phyloP scores from a whole-genome alignment of 2,797 vertebrate species.

The Heteromormyrus szaboi region DNA sequence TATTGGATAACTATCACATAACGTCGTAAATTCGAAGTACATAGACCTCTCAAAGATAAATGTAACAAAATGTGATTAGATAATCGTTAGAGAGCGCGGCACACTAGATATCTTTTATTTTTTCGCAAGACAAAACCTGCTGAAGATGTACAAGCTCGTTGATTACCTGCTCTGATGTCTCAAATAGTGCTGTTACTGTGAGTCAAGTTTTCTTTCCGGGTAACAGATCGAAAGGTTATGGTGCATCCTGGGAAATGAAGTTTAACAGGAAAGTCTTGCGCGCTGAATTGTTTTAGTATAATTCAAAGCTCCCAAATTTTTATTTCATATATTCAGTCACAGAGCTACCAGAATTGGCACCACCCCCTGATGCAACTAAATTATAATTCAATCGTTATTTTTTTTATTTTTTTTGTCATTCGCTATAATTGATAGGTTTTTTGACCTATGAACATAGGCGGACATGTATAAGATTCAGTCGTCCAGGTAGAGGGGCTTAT shows the following conservation, averaged over 20 bases:
- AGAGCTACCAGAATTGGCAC: constrained; percentile 3
- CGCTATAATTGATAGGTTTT: neutral
- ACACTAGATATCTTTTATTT: neutral
- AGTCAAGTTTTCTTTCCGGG: constrained; percentile 18
- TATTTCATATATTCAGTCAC: constrained; percentile 36
- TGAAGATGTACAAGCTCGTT: neutral
- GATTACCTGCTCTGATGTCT: neutral
- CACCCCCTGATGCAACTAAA: neutral
- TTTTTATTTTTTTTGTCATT: neutral
- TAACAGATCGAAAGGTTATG: neutral
- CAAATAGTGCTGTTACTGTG: neutral
- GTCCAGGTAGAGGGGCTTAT: neutral
- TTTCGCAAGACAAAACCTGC: neutral
- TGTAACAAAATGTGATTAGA: neutral
- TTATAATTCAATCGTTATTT: neutral
- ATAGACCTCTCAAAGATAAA: neutral
- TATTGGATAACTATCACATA: neutral
- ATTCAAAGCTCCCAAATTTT: neutral
- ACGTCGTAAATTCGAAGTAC: neutral
- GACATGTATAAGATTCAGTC: neutral
- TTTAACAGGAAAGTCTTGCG: neutral
- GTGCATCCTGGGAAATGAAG: constrained; percentile 18
- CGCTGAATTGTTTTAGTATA: neutral
- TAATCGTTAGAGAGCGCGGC: neutral
- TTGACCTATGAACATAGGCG: neutral